A percentile compares a stretch with the other conserved stretches of the same genome.
Evolutionary conservation across 2,888 invertebrate genomes (phyloP).

Genomic region (Nomada ruficornis): DNA sequence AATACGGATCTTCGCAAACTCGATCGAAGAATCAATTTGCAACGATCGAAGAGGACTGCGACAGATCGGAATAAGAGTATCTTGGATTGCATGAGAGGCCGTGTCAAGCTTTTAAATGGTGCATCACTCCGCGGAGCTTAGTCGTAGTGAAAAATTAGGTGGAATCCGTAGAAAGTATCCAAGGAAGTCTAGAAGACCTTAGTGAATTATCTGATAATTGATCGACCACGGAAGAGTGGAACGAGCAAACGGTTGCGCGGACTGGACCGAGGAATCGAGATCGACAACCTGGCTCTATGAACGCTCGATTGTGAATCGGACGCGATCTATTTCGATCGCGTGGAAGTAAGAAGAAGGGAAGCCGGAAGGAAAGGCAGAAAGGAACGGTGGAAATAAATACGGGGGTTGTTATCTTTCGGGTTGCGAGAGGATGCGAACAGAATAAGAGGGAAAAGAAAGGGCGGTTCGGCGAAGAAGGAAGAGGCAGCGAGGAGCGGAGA

Average conservation of each 20-base stretch:
- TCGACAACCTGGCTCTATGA: slow-evolving; percentile 22
- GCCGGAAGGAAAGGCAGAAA: background rate
- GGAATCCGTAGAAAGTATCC: slow-evolving; percentile 78
- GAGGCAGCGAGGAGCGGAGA: background rate
- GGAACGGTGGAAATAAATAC: background rate
- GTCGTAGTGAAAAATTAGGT: slow-evolving; percentile 80
- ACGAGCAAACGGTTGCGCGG: background rate
- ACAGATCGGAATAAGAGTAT: slow-evolving; percentile 35
- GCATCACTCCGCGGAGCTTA: slow-evolving; percentile 76
- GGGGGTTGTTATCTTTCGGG: too few species aligned
- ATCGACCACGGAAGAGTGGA: background rate
- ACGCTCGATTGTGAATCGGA: background rate
- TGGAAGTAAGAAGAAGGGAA: background rate
- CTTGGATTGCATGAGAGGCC: slow-evolving; percentile 43
- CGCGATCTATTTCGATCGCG: background rate
- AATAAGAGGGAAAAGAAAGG: background rate
- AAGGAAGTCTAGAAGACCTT: slow-evolving; percentile 80
- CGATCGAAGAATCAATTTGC: background rate
- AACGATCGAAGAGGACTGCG: background rate
- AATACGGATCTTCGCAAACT: background rate
- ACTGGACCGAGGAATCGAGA: slow-evolving; percentile 25
- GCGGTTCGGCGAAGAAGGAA: too few species aligned
- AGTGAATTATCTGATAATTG: slow-evolving; percentile 56
- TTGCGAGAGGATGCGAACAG: too few species aligned
- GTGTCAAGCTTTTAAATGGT: slow-evolving; percentile 80